Evolutionary conservation across 2,113 vertebrate genomes (phyloP).

Genomic region (Lampris incognitus): DNA sequence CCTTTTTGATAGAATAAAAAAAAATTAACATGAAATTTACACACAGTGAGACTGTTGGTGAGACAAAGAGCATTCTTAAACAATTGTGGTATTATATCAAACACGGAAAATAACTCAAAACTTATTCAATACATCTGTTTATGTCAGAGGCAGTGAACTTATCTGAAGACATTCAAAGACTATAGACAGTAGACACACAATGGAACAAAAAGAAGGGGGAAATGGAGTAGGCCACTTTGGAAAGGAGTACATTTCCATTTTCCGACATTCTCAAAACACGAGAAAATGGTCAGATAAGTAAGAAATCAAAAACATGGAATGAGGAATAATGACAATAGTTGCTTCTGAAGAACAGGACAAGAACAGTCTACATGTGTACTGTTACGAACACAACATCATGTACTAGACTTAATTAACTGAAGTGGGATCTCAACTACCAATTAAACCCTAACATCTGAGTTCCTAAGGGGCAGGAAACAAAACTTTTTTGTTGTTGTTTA

Average conservation of each 20-base stretch:
- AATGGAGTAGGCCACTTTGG: conserved; percentile 38
- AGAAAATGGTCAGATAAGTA: conserved; percentile 37
- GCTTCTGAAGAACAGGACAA: conserved; percentile 61
- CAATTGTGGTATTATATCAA: conserved; percentile 47
- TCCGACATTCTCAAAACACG: conserved; percentile 52
- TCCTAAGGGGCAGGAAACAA: conserved; percentile 35
- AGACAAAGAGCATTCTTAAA: conserved; percentile 61
- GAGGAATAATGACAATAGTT: conserved; percentile 48
- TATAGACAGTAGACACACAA: conserved; percentile 59
- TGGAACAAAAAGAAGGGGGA: conserved; percentile 29
- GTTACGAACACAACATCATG: conserved; percentile 29
- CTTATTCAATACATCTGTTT: conserved; percentile 27
- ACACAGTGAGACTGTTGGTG: conserved; percentile 47
- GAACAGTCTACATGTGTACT: conserved; percentile 28
- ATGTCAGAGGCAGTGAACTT: conserved; percentile 40
- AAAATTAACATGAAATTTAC: conserved; percentile 35
- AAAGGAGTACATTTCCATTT: conserved; percentile 22
- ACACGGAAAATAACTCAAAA: conserved; percentile 46
- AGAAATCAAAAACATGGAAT: conserved; percentile 35
- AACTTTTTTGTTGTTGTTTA: conserved; percentile 2
- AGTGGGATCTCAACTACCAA: conserved; percentile 41
- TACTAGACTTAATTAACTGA: conserved; percentile 3
- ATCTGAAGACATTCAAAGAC: conserved; percentile 63
- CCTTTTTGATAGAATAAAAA: conserved; percentile 60
- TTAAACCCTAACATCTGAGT: conserved; percentile 13